Conservation (phyloP, 2,113 vertebrate species). For the Petaurus breviceps region DNA sequence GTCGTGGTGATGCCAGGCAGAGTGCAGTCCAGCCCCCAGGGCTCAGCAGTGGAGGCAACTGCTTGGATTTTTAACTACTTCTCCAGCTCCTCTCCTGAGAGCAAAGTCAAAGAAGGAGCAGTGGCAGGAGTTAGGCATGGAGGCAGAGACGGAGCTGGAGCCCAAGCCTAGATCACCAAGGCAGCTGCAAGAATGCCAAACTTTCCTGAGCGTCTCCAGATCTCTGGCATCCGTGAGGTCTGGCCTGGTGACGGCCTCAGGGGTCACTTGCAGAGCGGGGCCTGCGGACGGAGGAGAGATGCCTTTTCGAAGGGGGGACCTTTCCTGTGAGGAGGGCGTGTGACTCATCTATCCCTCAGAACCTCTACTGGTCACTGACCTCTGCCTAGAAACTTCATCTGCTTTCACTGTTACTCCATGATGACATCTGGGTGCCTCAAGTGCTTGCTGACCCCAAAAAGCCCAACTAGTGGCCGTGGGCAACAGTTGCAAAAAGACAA, state of each 20-base stretch:
- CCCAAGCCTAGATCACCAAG: conserved; percentile 71
- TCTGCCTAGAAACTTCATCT: no score
- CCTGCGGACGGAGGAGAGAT: not conserved
- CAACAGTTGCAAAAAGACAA: not conserved
- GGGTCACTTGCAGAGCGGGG: no score
- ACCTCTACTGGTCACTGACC: no score
- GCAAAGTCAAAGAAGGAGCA: conserved; percentile 87
- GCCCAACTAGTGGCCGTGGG: not conserved
- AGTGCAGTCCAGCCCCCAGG: conserved; percentile 76
- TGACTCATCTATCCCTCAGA: not conserved
- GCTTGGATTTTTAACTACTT: conserved; percentile 43
- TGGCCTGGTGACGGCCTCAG: not conserved
- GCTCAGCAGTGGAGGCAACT: conserved; percentile 57
- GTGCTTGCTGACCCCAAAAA: not conserved
- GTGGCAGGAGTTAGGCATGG: conserved; percentile 66
- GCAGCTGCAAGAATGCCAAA: conserved; percentile 91
- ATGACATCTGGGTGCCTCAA: not conserved
- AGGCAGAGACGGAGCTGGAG: conserved; percentile 74
- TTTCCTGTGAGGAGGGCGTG: not conserved
- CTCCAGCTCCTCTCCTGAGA: conserved; percentile 78
- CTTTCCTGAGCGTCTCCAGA: conserved; percentile 86
- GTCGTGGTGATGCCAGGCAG: conserved; percentile 87
- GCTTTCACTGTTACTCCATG: not conserved
- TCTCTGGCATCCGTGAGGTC: conserved; percentile 66
- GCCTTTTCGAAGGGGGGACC: not conserved